Conservation (phyloP, 2,113 vertebrate genomes). For the Stegostoma tigrinum region DNA sequence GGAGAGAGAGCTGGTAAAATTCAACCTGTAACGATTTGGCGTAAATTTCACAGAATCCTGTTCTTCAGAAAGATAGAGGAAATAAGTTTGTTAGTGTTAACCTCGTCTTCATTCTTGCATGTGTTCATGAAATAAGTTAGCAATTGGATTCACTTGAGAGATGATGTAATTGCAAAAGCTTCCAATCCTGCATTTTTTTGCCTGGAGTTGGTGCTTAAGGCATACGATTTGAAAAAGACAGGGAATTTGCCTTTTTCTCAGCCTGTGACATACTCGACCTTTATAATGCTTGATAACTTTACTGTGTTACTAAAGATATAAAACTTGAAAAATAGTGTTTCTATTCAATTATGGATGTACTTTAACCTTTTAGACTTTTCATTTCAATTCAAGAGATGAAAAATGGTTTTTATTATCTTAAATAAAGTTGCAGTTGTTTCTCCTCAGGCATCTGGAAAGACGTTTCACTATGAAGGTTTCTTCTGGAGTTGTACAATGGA, state of each 20-base stretch:
- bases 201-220: not conserved
- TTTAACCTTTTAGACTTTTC: not conserved
- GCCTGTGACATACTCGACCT: not conserved
- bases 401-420: not conserved
- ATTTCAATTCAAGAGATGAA: slow-evolving; percentile 4
- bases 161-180: not conserved
- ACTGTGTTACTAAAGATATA: too few species aligned
- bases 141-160: not conserved
- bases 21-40: not conserved
- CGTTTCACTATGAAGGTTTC: slow-evolving; percentile 31
- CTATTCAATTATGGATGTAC: not conserved
- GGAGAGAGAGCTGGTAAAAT: too few species aligned
- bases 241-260: not conserved
- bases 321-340: not conserved
- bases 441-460: not conserved
- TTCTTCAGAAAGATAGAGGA: not conserved
- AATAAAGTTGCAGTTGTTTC: slow-evolving; percentile 2
- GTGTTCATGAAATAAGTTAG: not conserved
- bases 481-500: slow-evolving; percentile 29
- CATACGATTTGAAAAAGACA: not conserved
- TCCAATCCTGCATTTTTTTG: not conserved
- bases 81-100: not conserved
- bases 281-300: not conserved
- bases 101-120: not conserved
- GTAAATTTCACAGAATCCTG: not conserved